These are phyloP conservation scores for Oscheius sp. DNA, from an alignment of 2,888 invertebrate genomes.

Conservation along the genomic window DNA sequence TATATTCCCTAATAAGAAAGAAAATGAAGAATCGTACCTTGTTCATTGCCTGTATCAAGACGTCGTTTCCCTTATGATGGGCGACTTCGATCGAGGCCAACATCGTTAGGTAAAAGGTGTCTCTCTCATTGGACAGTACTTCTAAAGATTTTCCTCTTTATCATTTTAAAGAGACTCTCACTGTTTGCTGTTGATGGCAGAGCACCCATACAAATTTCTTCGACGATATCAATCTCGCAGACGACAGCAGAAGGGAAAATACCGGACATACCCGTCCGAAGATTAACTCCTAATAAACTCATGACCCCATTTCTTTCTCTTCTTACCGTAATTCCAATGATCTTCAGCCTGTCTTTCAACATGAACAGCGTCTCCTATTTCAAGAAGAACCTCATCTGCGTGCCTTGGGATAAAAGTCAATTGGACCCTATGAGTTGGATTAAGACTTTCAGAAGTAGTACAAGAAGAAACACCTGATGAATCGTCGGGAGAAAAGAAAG, in stretches of 20 bases:
- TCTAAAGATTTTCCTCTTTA: constrained; percentile 30
- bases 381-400: constrained; percentile 84
- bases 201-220: constrained; percentile 79
- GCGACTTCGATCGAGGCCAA: constrained; percentile 94
- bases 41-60: constrained; percentile 75
- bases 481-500: constrained; percentile 63
- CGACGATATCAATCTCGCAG: constrained; percentile 93
- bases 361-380: constrained; percentile 95
- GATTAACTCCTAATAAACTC: constrained; percentile 87
- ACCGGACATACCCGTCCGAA: constrained; percentile 89
- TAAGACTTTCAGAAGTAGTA: constrained; percentile 60
- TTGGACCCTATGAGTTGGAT: constrained; percentile 76
- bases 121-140: constrained; percentile 59
- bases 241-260: constrained; percentile 97
- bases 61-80: constrained; percentile 95
- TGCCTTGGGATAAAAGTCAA: constrained; percentile 90
- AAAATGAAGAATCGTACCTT: no score
- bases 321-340: constrained; percentile 91
- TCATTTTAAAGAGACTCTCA: no score
- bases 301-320: background rate
- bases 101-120: constrained; percentile 79
- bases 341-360: constrained; percentile 88
- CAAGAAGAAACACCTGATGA: constrained; percentile 68
- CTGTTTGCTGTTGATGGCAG: constrained; percentile 56
- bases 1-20: no score